phyloP scores from a whole-genome alignment of 2,113 vertebrate genomes.

The Podarcis cretensis region DNA sequence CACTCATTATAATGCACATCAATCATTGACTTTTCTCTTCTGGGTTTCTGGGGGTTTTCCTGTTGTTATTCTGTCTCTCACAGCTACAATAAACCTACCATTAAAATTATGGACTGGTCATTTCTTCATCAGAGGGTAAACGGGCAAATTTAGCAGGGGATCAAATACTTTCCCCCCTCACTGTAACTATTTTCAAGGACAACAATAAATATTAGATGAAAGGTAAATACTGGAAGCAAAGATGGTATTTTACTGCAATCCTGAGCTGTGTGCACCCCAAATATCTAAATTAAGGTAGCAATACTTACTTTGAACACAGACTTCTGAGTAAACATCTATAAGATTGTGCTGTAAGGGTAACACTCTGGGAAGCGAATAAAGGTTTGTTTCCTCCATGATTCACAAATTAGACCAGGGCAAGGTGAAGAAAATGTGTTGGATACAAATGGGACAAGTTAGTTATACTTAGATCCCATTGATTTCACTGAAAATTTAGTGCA shows the following conservation, averaged over 20 bases:
- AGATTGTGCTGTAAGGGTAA: neutral
- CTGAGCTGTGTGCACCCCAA: neutral
- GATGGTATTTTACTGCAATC: neutral
- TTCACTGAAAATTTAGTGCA: neutral
- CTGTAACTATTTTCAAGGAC: neutral
- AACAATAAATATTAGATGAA: neutral
- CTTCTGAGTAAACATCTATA: neutral
- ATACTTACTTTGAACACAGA: neutral
- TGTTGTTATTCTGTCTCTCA: no score
- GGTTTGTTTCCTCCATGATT: neutral
- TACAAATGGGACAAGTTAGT: no score
- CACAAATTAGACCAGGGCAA: neutral
- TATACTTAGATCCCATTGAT: neutral
- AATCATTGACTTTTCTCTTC: no score
- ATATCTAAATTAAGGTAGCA: neutral
- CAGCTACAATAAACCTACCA: no score
- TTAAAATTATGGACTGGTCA: no score
- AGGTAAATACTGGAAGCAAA: neutral
- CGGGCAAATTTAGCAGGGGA: no score
- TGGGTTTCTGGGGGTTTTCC: no score
- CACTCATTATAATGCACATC: no score
- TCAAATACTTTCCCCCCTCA: no score
- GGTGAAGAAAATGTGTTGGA: neutral
- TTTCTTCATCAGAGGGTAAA: no score
- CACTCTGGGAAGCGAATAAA: neutral